These are phyloP conservation scores for Sebastes itinus DNA, from an alignment of 2,797 vertebrate species.

Conservation along the genomic window DNA sequence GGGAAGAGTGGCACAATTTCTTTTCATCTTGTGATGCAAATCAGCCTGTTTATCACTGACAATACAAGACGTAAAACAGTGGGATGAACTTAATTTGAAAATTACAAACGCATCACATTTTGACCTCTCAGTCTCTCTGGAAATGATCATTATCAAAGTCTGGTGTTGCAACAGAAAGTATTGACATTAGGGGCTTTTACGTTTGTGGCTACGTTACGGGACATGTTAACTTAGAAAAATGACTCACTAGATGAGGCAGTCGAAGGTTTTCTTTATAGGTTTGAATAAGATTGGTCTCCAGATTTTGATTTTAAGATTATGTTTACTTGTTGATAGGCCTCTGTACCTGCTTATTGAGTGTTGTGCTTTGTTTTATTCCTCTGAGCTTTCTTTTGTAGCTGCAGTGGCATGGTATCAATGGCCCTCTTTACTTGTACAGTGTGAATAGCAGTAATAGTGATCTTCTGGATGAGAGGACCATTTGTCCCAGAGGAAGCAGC, in stretches of 20 bases:
- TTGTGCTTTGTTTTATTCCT: slow-evolving; percentile 8
- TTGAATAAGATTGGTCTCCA: background rate
- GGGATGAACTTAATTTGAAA: background rate
- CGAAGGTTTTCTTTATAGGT: background rate
- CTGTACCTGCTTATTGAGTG: background rate
- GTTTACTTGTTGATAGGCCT: background rate
- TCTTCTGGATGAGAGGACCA: slow-evolving; percentile 45
- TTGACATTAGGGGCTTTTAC: slow-evolving; percentile 12
- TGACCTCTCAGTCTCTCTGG: background rate
- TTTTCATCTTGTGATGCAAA: background rate
- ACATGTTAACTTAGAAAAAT: background rate
- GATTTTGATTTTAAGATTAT: background rate
- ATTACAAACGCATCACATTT: background rate
- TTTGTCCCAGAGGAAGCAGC: slow-evolving; percentile 44
- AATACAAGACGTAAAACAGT: background rate
- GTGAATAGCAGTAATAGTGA: slow-evolving; percentile 45
- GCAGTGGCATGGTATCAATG: slow-evolving; percentile 22
- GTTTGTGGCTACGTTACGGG: background rate
- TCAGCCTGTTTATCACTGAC: background rate
- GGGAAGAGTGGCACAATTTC: too few relatives aligned
- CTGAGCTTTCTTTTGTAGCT: background rate
- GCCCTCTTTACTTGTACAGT: slow-evolving; percentile 25
- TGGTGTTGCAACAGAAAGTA: slow-evolving; percentile 16
- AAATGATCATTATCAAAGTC: background rate
- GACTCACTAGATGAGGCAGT: background rate